These are phyloP conservation scores for Sycophila texana DNA, from an alignment of 2,888 invertebrate species.

Conservation along the genomic window DNA sequence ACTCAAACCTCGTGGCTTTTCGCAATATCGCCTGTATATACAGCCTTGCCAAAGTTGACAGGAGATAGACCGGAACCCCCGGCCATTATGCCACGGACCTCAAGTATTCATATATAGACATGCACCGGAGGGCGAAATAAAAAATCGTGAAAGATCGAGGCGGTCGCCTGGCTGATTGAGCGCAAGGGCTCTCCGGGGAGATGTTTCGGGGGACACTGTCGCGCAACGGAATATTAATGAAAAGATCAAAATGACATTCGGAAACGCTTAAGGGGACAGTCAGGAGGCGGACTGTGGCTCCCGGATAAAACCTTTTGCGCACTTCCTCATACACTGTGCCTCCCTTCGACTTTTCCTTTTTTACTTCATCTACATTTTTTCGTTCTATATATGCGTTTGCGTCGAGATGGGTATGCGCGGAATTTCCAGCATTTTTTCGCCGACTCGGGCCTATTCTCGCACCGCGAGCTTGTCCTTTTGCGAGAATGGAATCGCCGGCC, in stretches of 20 bases:
- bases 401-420: slow-evolving; percentile 34
- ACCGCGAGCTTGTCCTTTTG: slow-evolving; percentile 10
- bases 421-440: slow-evolving; percentile 50
- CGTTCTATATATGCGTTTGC: not conserved
- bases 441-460: not conserved
- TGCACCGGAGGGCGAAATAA: not conserved
- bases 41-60: slow-evolving; percentile 48
- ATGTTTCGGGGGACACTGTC: slow-evolving; percentile 22
- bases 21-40: slow-evolving; percentile 32
- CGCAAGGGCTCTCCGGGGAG: slow-evolving; percentile 41
- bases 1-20: slow-evolving; percentile 41
- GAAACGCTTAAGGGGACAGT: slow-evolving; percentile 43
- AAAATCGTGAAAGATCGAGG: slow-evolving; percentile 12
- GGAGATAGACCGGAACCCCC: slow-evolving; percentile 48
- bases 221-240: slow-evolving; percentile 53
- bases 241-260: slow-evolving; percentile 55
- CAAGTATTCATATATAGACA: not conserved
- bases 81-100: slow-evolving; percentile 38
- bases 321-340: slow-evolving; percentile 1
- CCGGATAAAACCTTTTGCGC: slow-evolving; percentile 6
- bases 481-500: slow-evolving; percentile 12
- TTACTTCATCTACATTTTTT: slow-evolving; percentile 15
- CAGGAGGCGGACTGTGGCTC: slow-evolving; percentile 1
- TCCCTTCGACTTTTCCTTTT: slow-evolving; percentile 3
- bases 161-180: slow-evolving; percentile 31